Base-by-base conservation (phyloP, 2,888 invertebrate species). In the Argyresthia albistria region DNA sequence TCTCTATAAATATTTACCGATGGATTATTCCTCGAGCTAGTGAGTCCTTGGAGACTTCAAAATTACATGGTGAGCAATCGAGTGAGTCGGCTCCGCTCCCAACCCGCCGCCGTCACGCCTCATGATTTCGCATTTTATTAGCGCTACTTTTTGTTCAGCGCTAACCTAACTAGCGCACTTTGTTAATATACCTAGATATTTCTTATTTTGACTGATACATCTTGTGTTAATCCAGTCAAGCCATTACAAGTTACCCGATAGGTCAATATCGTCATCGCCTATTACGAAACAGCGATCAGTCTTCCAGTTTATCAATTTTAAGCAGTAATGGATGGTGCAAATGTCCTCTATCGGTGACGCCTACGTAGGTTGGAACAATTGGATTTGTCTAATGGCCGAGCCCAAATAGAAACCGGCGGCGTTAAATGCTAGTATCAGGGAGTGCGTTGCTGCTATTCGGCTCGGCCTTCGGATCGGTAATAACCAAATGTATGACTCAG, bases 61-160 rank as follows among this genome's bases (percentile, higher is more conserved):
- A 83, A 82, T 82, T 80, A 80, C 73, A 70, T 71, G 68, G 69
- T 80, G 82, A 83, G 77, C 80, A 83, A 83, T 76, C 75, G 73
- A 69, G 67, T 77, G 80, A 80, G 75, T 79, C 73, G 69, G 65
- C 65, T 70, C 66, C 76, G 73, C 68, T 74, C 63, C 60, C 73
- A 74, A 25, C 25, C 25, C 25, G 25, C 25, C 25, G 25, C 25
- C 25, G 25, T 25, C 6, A 4, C 25, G 25, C 25, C 25, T 25
- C 25, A 25, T 25, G 25, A 25, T 25, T 25, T 25, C 25, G n/a
- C 67, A 70, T 73, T 79, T 80, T 76, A 75, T 73, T 62, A 69
- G 57, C 56, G 64, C 63, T 60, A 70, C 73, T 76, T 75, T 77
- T 76, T 73, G 67, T 72, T 67, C 58, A 58, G 60, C 62, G 65